Base-by-base conservation (phyloP, 1,140 invertebrate species). In the Dreissena rostriformis region DNA sequence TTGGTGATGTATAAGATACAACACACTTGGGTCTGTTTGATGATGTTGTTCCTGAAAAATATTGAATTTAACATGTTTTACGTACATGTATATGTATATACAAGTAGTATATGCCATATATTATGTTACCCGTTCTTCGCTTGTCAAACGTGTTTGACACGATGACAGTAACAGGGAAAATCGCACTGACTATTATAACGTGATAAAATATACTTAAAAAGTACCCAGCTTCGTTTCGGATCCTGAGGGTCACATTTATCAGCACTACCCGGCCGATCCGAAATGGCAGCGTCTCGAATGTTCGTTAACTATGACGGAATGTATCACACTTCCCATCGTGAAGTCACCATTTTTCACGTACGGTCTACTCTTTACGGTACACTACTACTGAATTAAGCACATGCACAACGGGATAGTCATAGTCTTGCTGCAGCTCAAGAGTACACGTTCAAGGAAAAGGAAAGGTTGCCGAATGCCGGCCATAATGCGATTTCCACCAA, bases 181-280 rank as follows among this genome's bases (percentile, higher is more conserved):
- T n/a, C n/a, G n/a, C n/a, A n/a, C n/a, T n/a, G n/a, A n/a, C n/a
- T n/a, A n/a, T n/a, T n/a, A n/a, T n/a, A 90, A 68, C 92, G 91
- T 87, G 92, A 93, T 63, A 92, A 93, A 77, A 93, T 93, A 71
- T 93, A 93, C 86, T 95, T n/a, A n/a, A n/a, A n/a, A n/a, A n/a
- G n/a, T n/a, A n/a, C n/a, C n/a, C n/a, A n/a, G n/a, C 87, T 95
- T 95, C 88, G 91, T 95, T 26, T 94, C 95, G 2, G 94, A 95
- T 87, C 94, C 95, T 1, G 94, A 95, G 78, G 92, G 94, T 53
- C 90, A 95, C 80, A 94, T 95, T 72, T 94, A 93, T 89, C 94
- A 95, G 22, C 95, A 95, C 87, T 95, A 93, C 85, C 95, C 95
- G 0, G 94, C 94, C 86, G 92, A 94, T 84, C 89, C 86, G 55